Evolutionary conservation across 2,888 invertebrate species (phyloP), one percentile per base, ranked within the genome.

Genomic region (Xanthia icteritia): DNA sequence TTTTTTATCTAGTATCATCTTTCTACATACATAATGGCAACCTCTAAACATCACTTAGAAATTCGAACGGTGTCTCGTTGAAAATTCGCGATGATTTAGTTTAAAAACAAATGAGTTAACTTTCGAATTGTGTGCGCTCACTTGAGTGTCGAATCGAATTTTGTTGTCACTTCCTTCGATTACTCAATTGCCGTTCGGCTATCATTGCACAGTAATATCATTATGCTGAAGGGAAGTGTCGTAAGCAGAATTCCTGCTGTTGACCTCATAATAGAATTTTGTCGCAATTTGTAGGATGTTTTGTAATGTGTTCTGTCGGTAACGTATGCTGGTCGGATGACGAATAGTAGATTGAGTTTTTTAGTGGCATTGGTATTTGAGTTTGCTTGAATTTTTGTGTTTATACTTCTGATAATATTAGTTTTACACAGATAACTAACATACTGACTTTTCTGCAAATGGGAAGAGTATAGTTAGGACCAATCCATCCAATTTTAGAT

Each of bases 221-320:
- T 83, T 83, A 60, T 23, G n/a, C 45, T n/a, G 54, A 56, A 84
- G 60, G 83, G 82, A 82, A 67, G 36, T 82, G 76, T 84, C 64
- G 76, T 64, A 81, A 82, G 63, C 76, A 84, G 81, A 76, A 84
- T 84, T 64, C 54, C 36, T 15, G 82, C 63, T 13, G 56, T 79
- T 79, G 67, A 39, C 42, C 20, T 67, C 51, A 51, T 56, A 61
- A 56, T 68, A n/a, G n/a, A 60, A 36, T 13, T 61, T 42, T 84
- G 85, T 71, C 54, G 85, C 42, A 83, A 83, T 67, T 36, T 48
- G 68, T 23, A n/a, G 84, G 84, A 81, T 73, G 61, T 84, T 60
- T 84, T n/a, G 85, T 63, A 83, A 83, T 51, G 11, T 45, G n/a
- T 76, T 65, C 17, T 64, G 73, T 68, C 58, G 81, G 58, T 73